Evolutionary conservation across 1,140 invertebrate genomes (phyloP), one percentile per base, ranked within the genome.

Genomic region (Mercenaria mercenaria): DNA sequence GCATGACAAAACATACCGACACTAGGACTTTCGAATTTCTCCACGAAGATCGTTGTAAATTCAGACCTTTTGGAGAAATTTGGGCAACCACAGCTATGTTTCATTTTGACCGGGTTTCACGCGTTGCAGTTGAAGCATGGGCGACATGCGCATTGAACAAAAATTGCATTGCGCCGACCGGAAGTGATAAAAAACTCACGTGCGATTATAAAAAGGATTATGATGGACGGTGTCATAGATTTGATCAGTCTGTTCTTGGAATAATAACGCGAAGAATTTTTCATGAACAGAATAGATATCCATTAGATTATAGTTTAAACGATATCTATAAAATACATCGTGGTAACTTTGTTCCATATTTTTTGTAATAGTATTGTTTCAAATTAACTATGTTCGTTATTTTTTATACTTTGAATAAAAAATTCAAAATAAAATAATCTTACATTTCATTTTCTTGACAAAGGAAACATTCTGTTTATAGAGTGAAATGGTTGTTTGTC

Each of bases 1-100:
- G 47, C 15, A 37, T 89, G 23, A 76, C 87, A 34, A 34, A 72
- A 56, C 87, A 89, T 18, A 89, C 77, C 10, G 87, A 89, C 50
- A 41, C 4, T 0, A 13, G 50, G 26, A 89, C 87, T 29, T 81
- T 82, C 29, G n/a, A 69, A 41, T 82, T 81, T n/a, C 50, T 89
- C 6, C 20, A 23, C 26, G 87, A 89, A 61, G 87, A 89, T 43
- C 39, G 29, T 11, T 89, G 87, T 37, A 89, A 89, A 74, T 89
- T 81, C 59, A 29, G 77, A n/a, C 23, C 32, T 18, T 89, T 74
- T 59, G 87, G 77, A 2, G 87, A 89, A 89, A 82, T 52, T 2
- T 79, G 77, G 67, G 77, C 87, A 15, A 80, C 76, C 15, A 81
- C 77, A 56, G 87, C 50, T 6, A 34, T 82, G 29, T 89, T 69